Conservation (phyloP, 2,888 invertebrate species). For the Archips crataeganus region DNA sequence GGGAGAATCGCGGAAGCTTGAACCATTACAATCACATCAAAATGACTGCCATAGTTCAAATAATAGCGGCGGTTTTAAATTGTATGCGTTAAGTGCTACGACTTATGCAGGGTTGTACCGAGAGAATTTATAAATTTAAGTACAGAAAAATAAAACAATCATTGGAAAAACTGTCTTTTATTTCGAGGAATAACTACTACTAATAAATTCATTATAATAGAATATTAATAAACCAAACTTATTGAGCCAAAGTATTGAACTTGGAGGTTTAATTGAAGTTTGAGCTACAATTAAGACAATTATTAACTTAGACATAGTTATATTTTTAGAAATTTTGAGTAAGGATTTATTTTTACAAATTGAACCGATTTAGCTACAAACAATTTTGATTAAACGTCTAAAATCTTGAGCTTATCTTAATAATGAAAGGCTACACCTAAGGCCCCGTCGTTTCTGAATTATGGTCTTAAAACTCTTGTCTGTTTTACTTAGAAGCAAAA, state of each 20-base stretch:
- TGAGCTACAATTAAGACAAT: neutral
- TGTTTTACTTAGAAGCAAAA: neutral
- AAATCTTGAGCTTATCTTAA: constrained; percentile 22
- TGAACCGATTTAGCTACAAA: neutral
- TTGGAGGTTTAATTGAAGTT: neutral
- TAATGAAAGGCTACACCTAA: constrained; percentile 36
- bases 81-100: no score
- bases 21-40: no score
- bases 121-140: no score
- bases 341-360: no score
- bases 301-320: neutral
- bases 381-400: constrained; percentile 7
- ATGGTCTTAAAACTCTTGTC: constrained; percentile 24
- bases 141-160: neutral
- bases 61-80: no score
- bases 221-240: neutral
- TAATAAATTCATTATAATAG: no score
- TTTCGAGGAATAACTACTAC: neutral
- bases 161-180: neutral
- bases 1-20: no score
- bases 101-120: no score
- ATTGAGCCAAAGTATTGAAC: no score
- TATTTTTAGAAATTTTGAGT: no score
- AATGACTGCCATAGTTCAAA: no score
- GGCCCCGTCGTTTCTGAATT: constrained; percentile 29